Evolutionary conservation across 2,113 vertebrate genomes (phyloP).

Genomic region (Limanda limanda): DNA sequence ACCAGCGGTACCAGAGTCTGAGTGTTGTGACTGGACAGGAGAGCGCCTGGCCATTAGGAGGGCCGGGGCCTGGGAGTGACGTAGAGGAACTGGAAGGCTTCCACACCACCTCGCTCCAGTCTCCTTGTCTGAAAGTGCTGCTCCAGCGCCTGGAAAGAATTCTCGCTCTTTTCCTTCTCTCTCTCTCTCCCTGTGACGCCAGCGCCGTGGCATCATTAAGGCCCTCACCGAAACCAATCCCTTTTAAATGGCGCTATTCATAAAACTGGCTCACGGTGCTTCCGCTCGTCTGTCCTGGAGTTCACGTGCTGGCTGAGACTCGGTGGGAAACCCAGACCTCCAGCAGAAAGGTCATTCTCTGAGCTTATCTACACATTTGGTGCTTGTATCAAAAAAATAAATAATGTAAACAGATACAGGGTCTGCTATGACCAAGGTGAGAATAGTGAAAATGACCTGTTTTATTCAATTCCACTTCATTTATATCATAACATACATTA

Average conservation of each 20-base stretch:
- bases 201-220: constrained; percentile 66
- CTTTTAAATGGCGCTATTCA: constrained; percentile 77
- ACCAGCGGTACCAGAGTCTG: constrained; percentile 30
- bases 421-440: too few relatives aligned
- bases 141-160: constrained; percentile 75
- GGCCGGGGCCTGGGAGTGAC: constrained; percentile 26
- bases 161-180: constrained; percentile 42
- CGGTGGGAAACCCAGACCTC: constrained; percentile 50
- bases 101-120: constrained; percentile 56
- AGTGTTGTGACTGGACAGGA: constrained; percentile 53
- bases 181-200: constrained; percentile 45
- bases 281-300: constrained; percentile 33
- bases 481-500: too few relatives aligned
- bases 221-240: constrained; percentile 49
- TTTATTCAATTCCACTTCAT: too few relatives aligned
- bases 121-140: constrained; percentile 55
- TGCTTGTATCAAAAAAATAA: too few relatives aligned
- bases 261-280: constrained; percentile 57
- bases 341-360: constrained; percentile 27
- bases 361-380: not conserved
- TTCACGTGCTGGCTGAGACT: constrained; percentile 49
- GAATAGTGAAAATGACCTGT: too few relatives aligned
- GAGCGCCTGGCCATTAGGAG: constrained; percentile 37
- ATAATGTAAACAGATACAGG: too few relatives aligned
- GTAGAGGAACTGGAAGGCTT: constrained; percentile 60